A percentile compares a stretch with the other conserved stretches of the same genome.
phyloP scores from a whole-genome alignment of 2,888 invertebrate species.

The Epiperipatus broadwayi region DNA sequence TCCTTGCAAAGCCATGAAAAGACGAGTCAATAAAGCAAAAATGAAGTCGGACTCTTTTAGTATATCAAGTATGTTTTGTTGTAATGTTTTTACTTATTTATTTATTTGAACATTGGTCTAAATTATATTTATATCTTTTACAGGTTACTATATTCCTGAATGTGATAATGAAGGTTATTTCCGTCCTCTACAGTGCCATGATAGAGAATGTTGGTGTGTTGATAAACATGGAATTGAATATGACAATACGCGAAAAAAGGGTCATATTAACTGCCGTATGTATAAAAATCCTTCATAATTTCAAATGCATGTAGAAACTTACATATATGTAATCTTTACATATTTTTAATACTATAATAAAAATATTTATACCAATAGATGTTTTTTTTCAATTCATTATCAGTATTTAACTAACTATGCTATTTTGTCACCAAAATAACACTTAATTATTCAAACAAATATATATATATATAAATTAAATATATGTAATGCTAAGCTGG shows the following conservation, averaged over 20 bases:
- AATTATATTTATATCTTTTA: conserved; percentile 19
- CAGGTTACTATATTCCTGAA: conserved; percentile 54
- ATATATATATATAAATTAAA: no score
- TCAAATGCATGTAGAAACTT: no score
- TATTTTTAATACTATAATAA: no score
- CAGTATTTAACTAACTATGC: no score
- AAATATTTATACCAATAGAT: no score
- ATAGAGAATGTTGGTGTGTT: conserved; percentile 77
- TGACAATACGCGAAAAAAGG: conserved; percentile 62
- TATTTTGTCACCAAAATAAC: no score
- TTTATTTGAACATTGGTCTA: conserved; percentile 11
- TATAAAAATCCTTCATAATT: no score
- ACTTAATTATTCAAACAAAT: no score
- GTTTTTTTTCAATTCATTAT: no score
- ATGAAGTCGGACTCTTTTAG: conserved; percentile 4
- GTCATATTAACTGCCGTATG: no score
- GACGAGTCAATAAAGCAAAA: conserved; percentile 16
- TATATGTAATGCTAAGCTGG: no score
- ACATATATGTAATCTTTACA: no score
- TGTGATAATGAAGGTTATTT: conserved; percentile 74
- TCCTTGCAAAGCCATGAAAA: conserved; percentile 17
- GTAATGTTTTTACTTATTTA: conserved; percentile 14
- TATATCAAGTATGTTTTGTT: conserved; percentile 16
- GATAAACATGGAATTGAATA: conserved; percentile 75
- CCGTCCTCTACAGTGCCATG: conserved; percentile 65